A percentile compares a stretch with the other conserved stretches of the same genome.
These are phyloP conservation scores for Gadopsis bispinosus DNA, from an alignment of 2,797 vertebrate species.

Conservation along the genomic window DNA sequence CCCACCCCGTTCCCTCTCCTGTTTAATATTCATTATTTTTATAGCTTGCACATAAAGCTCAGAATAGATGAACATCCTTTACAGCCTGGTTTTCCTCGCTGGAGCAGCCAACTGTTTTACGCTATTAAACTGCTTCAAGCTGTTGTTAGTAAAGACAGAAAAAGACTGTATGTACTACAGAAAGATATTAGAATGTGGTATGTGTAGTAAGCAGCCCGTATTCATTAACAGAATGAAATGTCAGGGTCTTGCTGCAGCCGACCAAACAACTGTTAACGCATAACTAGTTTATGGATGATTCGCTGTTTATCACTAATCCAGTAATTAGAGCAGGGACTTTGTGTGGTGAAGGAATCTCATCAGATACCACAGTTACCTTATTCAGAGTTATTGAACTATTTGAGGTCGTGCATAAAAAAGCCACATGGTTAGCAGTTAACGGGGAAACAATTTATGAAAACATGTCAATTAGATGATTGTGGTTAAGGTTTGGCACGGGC, in stretches of 20 bases:
- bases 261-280: slow-evolving; percentile 36
- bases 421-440: neutral
- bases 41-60: slow-evolving; percentile 43
- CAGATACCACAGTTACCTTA: slow-evolving; percentile 18
- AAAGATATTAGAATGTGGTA: slow-evolving; percentile 12
- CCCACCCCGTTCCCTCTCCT: neutral
- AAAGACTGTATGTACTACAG: slow-evolving; percentile 16
- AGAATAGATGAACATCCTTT: slow-evolving; percentile 55
- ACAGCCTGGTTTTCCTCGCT: slow-evolving; percentile 39
- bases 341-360: slow-evolving; percentile 17
- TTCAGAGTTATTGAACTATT: slow-evolving; percentile 19
- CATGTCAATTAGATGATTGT: neutral
- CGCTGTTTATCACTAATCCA: slow-evolving; percentile 50
- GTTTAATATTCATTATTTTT: slow-evolving; percentile 59
- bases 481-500: neutral
- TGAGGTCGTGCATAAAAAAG: slow-evolving; percentile 21
- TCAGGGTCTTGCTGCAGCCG: slow-evolving; percentile 7
- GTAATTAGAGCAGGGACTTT: slow-evolving; percentile 25
- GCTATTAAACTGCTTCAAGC: slow-evolving; percentile 52
- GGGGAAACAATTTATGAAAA: neutral
- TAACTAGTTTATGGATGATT: slow-evolving; percentile 38
- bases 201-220: slow-evolving; percentile 21
- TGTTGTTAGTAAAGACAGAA: slow-evolving; percentile 44
- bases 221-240: slow-evolving; percentile 50
- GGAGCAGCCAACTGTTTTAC: slow-evolving; percentile 46